Base-by-base conservation (phyloP, 2,888 invertebrate species). In the Phyllotreta striolata region DNA sequence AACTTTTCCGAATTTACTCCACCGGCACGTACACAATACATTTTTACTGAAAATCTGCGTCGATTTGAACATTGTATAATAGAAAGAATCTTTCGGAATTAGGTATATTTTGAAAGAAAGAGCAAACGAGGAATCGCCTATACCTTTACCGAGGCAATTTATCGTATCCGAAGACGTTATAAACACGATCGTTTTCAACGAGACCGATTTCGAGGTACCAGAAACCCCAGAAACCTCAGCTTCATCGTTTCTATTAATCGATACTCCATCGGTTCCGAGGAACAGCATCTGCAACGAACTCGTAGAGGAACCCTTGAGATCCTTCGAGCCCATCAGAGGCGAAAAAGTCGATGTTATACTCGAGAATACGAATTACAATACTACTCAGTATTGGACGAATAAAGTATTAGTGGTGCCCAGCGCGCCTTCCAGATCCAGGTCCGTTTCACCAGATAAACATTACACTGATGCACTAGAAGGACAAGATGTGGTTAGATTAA, bases 251-350 rank as follows among this genome's bases (percentile, higher is more conserved):
- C 78, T 79, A n/a, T 72, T 70, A 6, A 69, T 74, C 13, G 74
- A 76, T 24, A 62, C 73, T 3, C 69, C 77, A 10, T 66, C 61
- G 12, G 76, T 70, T 38, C 77, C 78, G 3, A 73, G 78, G 67
- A 77, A 77, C 56, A 79, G 77, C 55, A 67, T 78, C 46, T 75
- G 76, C 79, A 80, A 71, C 72, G 82, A 73, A 81, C 39, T 60
- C 3, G 64, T 83, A 79, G 79, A 82, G 74, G 81, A 84, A 80
- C 72, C 83, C 80, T 82, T 83, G 81, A 66, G 61, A 10, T 73
- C 73, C 4, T 68, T 63, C 35, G 73, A 72, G 8, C 66, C 72
- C 35, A 68, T 64, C 35, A 66, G 71, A 8, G 47, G 65, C 10
- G 72, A 69, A 49, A 70, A 69, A 57, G 51, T 69, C 9, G 68